Conservation (phyloP, 1,140 invertebrate genomes). For the Chelonus insularis region DNA sequence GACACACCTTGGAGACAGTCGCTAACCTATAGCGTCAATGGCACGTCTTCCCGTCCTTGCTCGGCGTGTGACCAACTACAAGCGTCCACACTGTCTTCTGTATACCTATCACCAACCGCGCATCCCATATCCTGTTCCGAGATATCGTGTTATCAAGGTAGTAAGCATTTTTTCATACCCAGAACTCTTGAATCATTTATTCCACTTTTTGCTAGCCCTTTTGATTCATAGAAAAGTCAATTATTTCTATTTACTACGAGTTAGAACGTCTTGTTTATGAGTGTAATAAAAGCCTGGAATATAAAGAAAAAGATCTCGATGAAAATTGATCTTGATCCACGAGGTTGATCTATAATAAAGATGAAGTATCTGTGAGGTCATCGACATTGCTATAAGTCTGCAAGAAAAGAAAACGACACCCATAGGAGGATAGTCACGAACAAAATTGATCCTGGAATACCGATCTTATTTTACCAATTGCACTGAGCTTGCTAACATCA, state of each 20-base stretch:
- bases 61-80: slow-evolving; percentile 2
- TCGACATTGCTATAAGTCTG: not conserved
- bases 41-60: slow-evolving; percentile 11
- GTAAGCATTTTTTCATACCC: slow-evolving; percentile 21
- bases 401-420: not conserved
- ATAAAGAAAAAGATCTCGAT: not conserved
- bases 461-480: slow-evolving; percentile 3
- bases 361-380: slow-evolving; percentile 5
- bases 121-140: slow-evolving; percentile 24
- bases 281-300: not conserved
- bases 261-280: not conserved
- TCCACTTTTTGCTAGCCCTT: no score
- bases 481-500: not conserved
- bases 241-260: not conserved
- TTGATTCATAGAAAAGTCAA: not conserved
- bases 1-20: slow-evolving; percentile 15
- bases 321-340: not conserved
- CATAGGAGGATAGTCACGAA: slow-evolving; percentile 1
- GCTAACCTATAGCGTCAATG: slow-evolving; percentile 4
- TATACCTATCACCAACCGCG: slow-evolving; percentile 8
- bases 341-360: not conserved
- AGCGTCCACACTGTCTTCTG: not conserved
- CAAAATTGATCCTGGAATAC: slow-evolving; percentile 17
- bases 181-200: not conserved
- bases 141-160: slow-evolving; percentile 22